Percentiles rank a stretch among this genome's conserved stretches.
Evolutionary conservation across 2,888 invertebrate genomes (phyloP).

Genomic region (Macropis europaea): DNA sequence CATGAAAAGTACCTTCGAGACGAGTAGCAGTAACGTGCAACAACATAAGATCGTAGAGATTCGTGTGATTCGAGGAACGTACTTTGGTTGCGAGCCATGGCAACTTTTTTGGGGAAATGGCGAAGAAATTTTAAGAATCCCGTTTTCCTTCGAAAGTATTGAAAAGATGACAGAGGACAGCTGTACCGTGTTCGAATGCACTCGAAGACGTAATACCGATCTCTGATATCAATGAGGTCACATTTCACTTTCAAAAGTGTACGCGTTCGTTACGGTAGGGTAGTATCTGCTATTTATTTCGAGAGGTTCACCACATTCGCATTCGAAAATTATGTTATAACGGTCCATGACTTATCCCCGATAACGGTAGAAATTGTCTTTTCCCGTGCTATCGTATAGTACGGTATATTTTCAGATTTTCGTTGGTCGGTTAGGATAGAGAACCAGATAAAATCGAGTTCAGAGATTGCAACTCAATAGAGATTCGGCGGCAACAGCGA

Average conservation of each 20-base stretch:
- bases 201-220: no score
- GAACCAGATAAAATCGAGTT: no score
- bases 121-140: background rate
- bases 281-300: background rate
- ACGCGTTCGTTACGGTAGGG: background rate
- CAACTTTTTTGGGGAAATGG: background rate
- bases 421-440: background rate
- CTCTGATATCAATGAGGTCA: no score
- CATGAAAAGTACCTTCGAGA: background rate
- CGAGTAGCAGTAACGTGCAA: background rate
- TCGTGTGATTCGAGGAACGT: background rate
- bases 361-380: no score
- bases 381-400: no score
- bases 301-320: background rate
- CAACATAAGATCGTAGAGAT: background rate
- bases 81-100: background rate
- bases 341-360: constrained; percentile 18
- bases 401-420: background rate
- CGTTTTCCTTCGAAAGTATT: background rate
- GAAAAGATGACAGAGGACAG: background rate
- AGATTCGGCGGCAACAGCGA: no score
- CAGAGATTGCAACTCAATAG: no score
- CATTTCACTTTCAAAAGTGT: background rate
- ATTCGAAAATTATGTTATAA: background rate
- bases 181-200: no score